Conservation (phyloP, 1,140 invertebrate genomes). For the Cylas formicarius region DNA sequence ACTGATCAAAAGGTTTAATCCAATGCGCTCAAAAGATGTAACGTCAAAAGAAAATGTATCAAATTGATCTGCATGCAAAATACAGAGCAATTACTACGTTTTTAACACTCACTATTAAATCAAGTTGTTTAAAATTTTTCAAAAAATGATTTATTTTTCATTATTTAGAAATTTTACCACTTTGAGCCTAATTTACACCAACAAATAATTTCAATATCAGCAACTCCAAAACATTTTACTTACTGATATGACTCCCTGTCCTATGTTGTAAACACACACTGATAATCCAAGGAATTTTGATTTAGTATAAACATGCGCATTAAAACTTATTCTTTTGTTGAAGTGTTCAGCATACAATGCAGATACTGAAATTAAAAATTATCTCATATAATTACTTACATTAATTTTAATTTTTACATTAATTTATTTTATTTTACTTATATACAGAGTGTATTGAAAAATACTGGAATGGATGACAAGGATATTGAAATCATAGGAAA, state of each 20-base stretch:
- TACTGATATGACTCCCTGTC: slow-evolving; percentile 66
- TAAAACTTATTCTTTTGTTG: slow-evolving; percentile 82
- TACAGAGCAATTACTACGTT: no score
- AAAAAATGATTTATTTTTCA: no score
- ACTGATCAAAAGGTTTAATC: no score
- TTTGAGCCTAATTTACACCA: neutral
- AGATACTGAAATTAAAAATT: slow-evolving; percentile 82
- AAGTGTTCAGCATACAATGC: slow-evolving; percentile 96
- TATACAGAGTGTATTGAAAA: neutral
- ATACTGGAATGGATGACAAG: neutral
- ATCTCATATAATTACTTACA: no score
- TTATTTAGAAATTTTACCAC: no score
- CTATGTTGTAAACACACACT: slow-evolving; percentile 85
- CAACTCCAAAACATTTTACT: slow-evolving; percentile 1
- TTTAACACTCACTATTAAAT: no score
- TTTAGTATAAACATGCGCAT: slow-evolving; percentile 95
- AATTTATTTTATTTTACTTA: neutral
- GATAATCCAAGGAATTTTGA: slow-evolving; percentile 95
- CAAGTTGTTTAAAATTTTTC: no score
- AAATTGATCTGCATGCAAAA: no score
- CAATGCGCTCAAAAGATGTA: no score
- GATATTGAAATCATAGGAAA: no score
- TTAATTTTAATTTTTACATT: no score
- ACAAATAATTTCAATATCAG: neutral
- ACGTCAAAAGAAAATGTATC: no score